Evolutionary conservation across 1,140 invertebrate genomes (phyloP), one percentile per base, ranked within the genome.

Genomic region (Leptinotarsa defecta): DNA sequence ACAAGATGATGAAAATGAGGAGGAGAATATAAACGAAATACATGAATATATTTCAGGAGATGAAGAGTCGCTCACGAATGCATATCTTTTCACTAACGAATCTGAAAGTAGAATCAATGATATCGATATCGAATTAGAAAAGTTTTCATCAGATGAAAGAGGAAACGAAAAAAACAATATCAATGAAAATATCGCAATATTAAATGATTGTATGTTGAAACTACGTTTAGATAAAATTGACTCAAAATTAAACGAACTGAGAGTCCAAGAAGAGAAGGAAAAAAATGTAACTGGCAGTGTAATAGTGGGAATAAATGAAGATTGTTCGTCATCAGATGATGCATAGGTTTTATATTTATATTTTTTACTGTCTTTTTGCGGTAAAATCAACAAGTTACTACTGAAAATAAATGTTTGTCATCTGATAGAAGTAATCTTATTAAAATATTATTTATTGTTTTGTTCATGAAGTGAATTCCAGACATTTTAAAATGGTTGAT

Each of bases 101-200:
- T 48, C 43, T 4, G 6, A 61, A 17, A 71, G 13, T 17, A 61
- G 49, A 19, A 48, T 71, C 5, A 71, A 61, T 48, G 69, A 71
- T 61, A 52, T 71, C 20, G 49, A 71, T 57, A 5, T 13, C 11
- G 69, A 71, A 71, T 61, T 71, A 27, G 49, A 71, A 57, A 71
- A 71, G 19, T 52, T 71, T 61, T 15, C 48, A 27, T 15, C 52
- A 4, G 69, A 71, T 71, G 19, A 71, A 15, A 52, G 48, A 52
- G 48, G 15, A 13, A 71, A 22, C n/a, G 52, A 71, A 27, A 27
- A 61, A 13, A 19, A 19, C 3, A 22, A 34, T 11, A 19, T 4
- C 19, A 17, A 71, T 57, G 69, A 61, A 13, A 20, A 57, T 48
- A 19, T 57, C 15, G 69, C 49, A 71, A 49, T 2, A 19, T 22